Evolutionary conservation across 2,797 vertebrate genomes (phyloP), one percentile per base, ranked within the genome.

Genomic region (Borostomias antarcticus): DNA sequence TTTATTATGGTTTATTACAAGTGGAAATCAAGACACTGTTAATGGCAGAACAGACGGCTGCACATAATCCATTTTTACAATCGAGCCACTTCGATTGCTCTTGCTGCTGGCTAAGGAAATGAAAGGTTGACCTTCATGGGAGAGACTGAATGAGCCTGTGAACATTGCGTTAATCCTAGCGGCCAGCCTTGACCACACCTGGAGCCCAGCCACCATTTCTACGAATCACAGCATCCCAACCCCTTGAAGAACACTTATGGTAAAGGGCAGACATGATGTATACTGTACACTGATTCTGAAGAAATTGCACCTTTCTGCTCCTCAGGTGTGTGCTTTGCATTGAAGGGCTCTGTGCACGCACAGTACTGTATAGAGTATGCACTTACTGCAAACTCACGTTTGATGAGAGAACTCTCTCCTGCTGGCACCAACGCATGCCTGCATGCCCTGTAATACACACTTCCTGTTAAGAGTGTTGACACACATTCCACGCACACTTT

Each of bases 21-120:
- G 81, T 74, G 75, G 48, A 70, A 85, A 80, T 79, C 80, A 80
- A 83, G 78, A 82, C 85, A 78, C 85, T 86, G 84, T 88, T 90
- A 91, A 91, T 89, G 81, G 82, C 80, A 84, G 82, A 89, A 89
- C 90, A 87, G 86, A 89, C 89, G 86, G 89, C 88, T 86, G 87
- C 85, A 89, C 85, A 85, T 84, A 80, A 86, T 88, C 86, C 76
- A 81, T 89, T 89, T 89, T 89, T 86, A 88, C 85, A 86, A 85
- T 85, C 57, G n/a, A 4, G 72, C 76, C 74, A 79, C 81, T 89
- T 88, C 70, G 71, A 73, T 73, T 65, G 74, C 72, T 40, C 76
- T 86, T 74, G 25, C 68, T 71, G 77, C 73, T 83, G 85, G 82
- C 81, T 71, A 52, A 79, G 77, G 73, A 82, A 87, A 79, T 75